Base-by-base conservation (phyloP, 2,888 invertebrate species). In the Stenichneumon culpator region DNA sequence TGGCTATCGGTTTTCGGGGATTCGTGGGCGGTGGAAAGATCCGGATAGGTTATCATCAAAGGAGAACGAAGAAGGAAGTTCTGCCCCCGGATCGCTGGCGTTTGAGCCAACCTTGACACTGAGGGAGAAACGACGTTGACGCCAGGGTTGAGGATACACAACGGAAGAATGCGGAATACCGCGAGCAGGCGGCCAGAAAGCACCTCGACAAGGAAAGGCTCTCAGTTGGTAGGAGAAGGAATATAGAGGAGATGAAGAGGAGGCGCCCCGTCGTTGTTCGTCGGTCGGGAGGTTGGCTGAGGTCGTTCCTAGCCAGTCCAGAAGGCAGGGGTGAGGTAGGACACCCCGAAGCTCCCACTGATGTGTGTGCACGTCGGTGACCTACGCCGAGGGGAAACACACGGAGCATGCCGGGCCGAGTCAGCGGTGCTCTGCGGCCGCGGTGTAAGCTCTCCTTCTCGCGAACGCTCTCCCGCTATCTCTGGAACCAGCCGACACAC, bases 31-130 rank as follows among this genome's bases (percentile, higher is more conserved):
- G 28, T 50, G 16, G 36, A 19, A 19, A 16, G 19, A 57, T 16
- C 14, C n/a, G 25, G 73, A 39, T 22, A 44, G 25, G 44, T 57
- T 22, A n/a, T 39, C 60, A n/a, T 44, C 14, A 19, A 39, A 47
- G 28, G n/a, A 25, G n/a, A n/a, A 19, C 9, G 19, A 4, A 28
- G 28, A 32, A 74, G 47, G 22, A 25, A 47, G 28, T 11, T 72
- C 39, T 19, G 72, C 50, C 47, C 65, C 50, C 52, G 65, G 36
- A 63, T 50, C 19, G 60, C 50, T 65, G 74, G 44, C 74, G 50
- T 28, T 32, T 69, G 70, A 72, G 70, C 50, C 79, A 80, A 84
- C 84, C 84, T 84, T 84, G 84, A 84, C 81, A 84, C 78, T 84
- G 75, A 44, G 14, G 32, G 50, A 19, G 63, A 50, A 28, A 65